Conservation (phyloP, 2,888 invertebrate species). For the Phorcus lineatus region DNA sequence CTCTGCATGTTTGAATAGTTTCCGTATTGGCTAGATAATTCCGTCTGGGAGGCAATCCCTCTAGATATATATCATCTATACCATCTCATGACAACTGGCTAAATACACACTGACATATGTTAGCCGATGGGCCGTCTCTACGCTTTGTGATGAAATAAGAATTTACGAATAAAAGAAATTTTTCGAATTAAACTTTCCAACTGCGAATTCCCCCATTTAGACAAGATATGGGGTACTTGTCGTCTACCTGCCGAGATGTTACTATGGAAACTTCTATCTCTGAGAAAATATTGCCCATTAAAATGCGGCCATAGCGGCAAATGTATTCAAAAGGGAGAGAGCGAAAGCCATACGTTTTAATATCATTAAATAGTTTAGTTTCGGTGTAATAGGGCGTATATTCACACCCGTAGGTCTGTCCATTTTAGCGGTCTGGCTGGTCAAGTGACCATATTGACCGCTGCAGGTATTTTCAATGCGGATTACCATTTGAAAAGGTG, state of each 20-base stretch:
- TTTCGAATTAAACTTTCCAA: slow-evolving; percentile 3
- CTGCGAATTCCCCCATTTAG: slow-evolving; percentile 10
- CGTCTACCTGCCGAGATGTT: not conserved
- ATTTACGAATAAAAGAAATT: not conserved
- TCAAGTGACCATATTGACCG: not conserved
- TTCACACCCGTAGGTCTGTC: not conserved
- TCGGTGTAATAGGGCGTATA: not conserved
- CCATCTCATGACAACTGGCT: not conserved
- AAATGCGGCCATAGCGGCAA: not conserved
- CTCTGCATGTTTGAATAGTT: not conserved
- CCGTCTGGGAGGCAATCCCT: not conserved
- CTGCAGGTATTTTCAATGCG: not conserved
- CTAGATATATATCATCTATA: not conserved
- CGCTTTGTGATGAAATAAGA: not conserved
- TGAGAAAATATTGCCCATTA: slow-evolving; percentile 8
- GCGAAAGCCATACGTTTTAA: slow-evolving; percentile 1
- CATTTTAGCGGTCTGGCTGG: not conserved
- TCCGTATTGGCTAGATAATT: not conserved
- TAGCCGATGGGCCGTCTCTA: not conserved
- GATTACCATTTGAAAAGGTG: not conserved
- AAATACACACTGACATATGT: not conserved
- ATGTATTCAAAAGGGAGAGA: not conserved
- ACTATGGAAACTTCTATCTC: not conserved
- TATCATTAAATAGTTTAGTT: slow-evolving; percentile 13
- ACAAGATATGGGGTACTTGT: not conserved